These are phyloP conservation scores for Chamaetylas fuelleborni DNA, from an alignment of 2,113 vertebrate genomes.

Conservation along the genomic window DNA sequence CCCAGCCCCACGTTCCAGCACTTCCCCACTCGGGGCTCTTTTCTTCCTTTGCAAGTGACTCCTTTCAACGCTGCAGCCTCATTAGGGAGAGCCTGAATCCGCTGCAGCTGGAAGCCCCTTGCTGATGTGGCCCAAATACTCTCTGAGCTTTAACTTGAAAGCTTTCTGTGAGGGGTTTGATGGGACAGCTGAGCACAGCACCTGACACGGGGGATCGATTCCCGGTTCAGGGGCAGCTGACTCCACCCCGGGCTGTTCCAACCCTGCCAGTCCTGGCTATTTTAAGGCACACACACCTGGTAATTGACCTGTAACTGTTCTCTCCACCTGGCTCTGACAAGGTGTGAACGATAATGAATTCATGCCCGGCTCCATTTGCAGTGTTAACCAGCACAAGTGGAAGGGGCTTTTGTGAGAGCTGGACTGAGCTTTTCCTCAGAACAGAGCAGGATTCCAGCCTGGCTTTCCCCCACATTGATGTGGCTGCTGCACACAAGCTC, in stretches of 20 bases:
- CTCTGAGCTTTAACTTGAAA: background rate
- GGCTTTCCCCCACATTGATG: fast-evolving
- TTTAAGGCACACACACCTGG: background rate
- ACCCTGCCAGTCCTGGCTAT: background rate
- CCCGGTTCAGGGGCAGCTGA: background rate
- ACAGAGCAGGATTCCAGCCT: background rate
- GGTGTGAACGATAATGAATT: background rate
- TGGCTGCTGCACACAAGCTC: background rate
- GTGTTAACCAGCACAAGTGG: background rate
- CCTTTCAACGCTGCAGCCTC: constrained; percentile 19
- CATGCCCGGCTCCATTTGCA: background rate
- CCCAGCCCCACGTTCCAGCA: background rate
- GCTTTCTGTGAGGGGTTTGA: background rate
- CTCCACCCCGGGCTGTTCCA: background rate
- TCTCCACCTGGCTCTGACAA: background rate
- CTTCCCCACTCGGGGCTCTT: background rate
- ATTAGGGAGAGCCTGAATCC: constrained; percentile 28
- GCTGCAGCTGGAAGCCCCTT: constrained; percentile 32
- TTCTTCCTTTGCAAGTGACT: constrained; percentile 19
- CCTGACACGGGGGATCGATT: background rate
- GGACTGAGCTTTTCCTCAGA: background rate
- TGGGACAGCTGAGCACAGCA: background rate
- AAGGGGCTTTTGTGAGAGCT: background rate
- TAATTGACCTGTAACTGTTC: background rate
- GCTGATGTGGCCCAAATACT: constrained; percentile 37